A percentile compares a stretch with the other conserved stretches of the same genome.
Evolutionary conservation across 2,113 vertebrate genomes (phyloP).

Genomic region (Malurus melanocephalus): DNA sequence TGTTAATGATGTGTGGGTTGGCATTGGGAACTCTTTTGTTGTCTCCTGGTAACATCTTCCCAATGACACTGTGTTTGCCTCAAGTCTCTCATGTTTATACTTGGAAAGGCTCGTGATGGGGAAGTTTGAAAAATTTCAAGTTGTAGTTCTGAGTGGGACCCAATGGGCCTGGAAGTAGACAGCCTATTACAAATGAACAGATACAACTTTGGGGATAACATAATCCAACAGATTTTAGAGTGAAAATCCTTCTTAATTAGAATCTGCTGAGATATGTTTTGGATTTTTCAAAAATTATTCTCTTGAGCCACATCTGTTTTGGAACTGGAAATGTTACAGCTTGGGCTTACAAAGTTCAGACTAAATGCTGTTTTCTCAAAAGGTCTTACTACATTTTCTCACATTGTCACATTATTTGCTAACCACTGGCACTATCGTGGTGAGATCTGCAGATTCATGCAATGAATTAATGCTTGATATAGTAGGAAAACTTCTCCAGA

Average conservation of each 20-base stretch:
- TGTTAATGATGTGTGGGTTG: not conserved
- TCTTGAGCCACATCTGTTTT: not conserved
- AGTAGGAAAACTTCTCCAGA: not conserved
- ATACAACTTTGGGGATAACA: not conserved
- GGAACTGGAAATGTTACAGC: not conserved
- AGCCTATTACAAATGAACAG: not conserved
- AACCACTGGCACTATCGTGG: not conserved
- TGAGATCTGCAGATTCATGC: conserved; percentile 15
- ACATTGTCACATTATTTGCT: conserved; percentile 24
- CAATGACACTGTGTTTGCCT: not conserved
- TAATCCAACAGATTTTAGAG: not conserved
- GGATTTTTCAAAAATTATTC: not conserved
- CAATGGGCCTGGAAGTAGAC: not conserved
- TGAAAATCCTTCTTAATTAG: not conserved
- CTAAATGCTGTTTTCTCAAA: not conserved
- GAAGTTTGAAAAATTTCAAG: not conserved
- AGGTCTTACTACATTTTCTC: not conserved
- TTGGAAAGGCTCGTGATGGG: accelerated
- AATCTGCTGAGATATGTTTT: not conserved
- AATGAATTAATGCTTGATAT: not conserved
- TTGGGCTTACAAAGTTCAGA: not conserved
- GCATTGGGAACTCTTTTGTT: not conserved
- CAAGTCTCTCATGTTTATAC: not conserved
- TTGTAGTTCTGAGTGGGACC: not conserved
- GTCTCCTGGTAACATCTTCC: not conserved